Conservation (phyloP, 2,888 invertebrate genomes). For the Hydriomena furcata region DNA sequence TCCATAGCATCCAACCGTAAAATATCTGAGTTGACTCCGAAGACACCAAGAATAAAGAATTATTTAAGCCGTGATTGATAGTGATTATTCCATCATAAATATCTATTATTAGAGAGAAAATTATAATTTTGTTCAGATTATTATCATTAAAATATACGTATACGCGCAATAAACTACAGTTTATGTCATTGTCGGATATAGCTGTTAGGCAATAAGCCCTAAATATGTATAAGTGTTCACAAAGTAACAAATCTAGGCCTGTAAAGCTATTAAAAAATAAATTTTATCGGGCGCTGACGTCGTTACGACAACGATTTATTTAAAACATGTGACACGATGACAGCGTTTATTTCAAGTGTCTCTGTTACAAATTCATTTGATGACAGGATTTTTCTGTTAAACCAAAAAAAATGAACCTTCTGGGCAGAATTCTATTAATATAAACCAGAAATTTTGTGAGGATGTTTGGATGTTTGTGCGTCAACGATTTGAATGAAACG, state of each 20-base stretch:
- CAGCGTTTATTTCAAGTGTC: conserved; percentile 62
- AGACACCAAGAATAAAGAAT: conserved; percentile 34
- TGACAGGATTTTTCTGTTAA: conserved; percentile 36
- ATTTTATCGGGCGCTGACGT: conserved; percentile 68
- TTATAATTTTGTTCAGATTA: conserved; percentile 32
- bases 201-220: conserved; percentile 46
- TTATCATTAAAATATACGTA: conserved; percentile 39
- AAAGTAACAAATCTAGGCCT: conserved; percentile 55
- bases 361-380: conserved; percentile 62
- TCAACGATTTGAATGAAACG: no score
- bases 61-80: conserved; percentile 35
- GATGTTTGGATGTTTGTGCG: no score
- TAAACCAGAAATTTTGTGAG: no score
- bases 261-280: conserved; percentile 64
- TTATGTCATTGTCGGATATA: conserved; percentile 44
- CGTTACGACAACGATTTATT: conserved; percentile 72
- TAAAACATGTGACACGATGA: conserved; percentile 66
- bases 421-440: no score
- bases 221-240: conserved; percentile 57
- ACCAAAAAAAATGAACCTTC: conserved; percentile 47
- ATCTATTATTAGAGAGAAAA: conserved; percentile 31
- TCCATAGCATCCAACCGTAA: conserved; percentile 27
- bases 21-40: conserved; percentile 26
- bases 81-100: conserved; percentile 33
- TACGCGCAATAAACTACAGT: conserved; percentile 42